Base-by-base conservation (phyloP, 2,888 invertebrate species). In the Scrobipalpa atriplicella region DNA sequence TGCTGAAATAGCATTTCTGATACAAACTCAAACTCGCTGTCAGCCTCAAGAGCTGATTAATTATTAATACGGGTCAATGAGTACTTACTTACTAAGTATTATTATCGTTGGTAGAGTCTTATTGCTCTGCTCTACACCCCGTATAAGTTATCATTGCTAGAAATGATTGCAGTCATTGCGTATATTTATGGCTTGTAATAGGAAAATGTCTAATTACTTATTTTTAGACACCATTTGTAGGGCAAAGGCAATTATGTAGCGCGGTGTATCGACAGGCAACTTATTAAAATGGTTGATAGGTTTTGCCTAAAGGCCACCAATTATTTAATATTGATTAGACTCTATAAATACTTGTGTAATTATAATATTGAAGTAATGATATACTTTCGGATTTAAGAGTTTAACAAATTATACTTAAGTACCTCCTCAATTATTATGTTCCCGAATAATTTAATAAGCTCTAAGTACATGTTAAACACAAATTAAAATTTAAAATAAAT, bases 111-210 rank as follows among this genome's bases (percentile, higher is more conserved):
- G 39, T 10, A 39, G 39, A 6, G 5, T 29, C 8, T 39, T 8
- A 8, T 39, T 39, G 8, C 8, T 39, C 8, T 11, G 8, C 39
- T 39, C 8, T 8, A 8, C 8, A 47, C 47, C 47, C 29, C 5
- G 29, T n/a, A 16, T 47, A 47, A 43, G 47, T 67, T 69, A 69
- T 67, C 66, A 62, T 66, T 67, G 29, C 52, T 16, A 39, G 39
- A 65, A 68, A 60, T 67, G 60, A 69, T 69, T 66, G 66, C 62
- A 61, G 56, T 19, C 62, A 64, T 66, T 66, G 5, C 38, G 66
- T 61, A 11, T 65, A 62, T 66, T 66, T 64, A 68, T 62, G 21
- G 16, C 36, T 19, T 39, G 54, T 18, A 52, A 52, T 52, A 16
- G 36, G 36, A 54, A 64, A 52, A 64, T 19, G 16, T 19, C 38